Base-by-base conservation (phyloP, 2,888 invertebrate species). In the Euplagia quadripunctaria region DNA sequence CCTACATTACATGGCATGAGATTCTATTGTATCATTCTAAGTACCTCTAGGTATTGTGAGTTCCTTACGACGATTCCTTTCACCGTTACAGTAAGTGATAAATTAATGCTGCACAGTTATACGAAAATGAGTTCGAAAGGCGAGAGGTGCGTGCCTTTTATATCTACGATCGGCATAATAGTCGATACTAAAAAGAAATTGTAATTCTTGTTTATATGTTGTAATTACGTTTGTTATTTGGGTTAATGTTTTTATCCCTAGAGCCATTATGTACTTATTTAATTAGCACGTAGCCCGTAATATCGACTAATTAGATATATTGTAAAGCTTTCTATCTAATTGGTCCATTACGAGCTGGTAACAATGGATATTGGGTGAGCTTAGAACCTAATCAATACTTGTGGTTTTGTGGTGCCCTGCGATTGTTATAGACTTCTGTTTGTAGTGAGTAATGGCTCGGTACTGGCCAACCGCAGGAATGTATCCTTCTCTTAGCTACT, bases 221-320 rank as follows among this genome's bases (percentile, higher is more conserved):
- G 9, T 16, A 65, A 65, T 65, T 71, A 65, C 20, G 64, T 52
- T 52, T 14, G n/a, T n/a, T 51, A 72, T 68, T 63, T 63, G 63
- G 52, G 63, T 72, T 68, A 72, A 72, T 68, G 52, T 51, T 63
- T 63, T 55, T 42, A 64, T 67, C 72, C 71, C 52, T 67, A 68
- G 63, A 63, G 72, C 72, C 63, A 68, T 72, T 68, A 73, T 41
- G 55, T 69, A 64, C 41, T 58, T 69, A 73, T 68, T 72, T 68
- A 55, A 72, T 72, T 68, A 68, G 64, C 68, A 55, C n/a, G 68
- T 55, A 43, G 52, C 9, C 64, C 11, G 49, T 51, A 55, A 68
- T 64, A 68, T 41, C 42, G 16, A 49, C 41, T 68, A 73, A 68
- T 73, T 64, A 68, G 31, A 49, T 68, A 68, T 64, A 64, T 64